A percentile compares a stretch with the other conserved stretches of the same genome.
phyloP scores from a whole-genome alignment of 2,797 vertebrate genomes.

The Falco naumanni region DNA sequence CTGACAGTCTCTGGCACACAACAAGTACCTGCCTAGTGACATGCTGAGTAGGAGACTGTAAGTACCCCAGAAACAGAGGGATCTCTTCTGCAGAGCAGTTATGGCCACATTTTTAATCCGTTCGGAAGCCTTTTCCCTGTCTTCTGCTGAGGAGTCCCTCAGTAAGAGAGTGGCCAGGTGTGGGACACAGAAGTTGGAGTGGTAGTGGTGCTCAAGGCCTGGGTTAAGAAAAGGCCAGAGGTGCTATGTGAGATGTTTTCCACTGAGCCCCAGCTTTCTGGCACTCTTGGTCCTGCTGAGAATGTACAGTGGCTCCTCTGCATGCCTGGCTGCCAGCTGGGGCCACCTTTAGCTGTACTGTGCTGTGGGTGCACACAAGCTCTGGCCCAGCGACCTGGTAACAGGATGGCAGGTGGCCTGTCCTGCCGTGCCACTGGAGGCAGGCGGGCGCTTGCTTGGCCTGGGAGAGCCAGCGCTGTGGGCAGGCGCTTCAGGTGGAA shows the following conservation, averaged over 20 bases:
- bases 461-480: not conserved
- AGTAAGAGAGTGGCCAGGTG: not conserved
- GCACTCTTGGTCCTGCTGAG: rapidly evolving
- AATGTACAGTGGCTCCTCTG: not conserved
- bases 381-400: not conserved
- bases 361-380: not conserved
- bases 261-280: not conserved
- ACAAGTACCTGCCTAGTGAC: not conserved
- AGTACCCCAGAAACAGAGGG: not conserved
- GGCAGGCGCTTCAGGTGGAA: not conserved
- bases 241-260: not conserved
- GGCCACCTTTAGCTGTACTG: not conserved
- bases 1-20: not conserved
- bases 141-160: not conserved
- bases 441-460: not conserved
- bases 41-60: not conserved
- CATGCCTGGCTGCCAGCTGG: rapidly evolving
- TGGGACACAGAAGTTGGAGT: not conserved
- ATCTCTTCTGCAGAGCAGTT: not conserved
- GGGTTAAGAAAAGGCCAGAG: not conserved
- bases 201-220: not conserved
- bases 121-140: not conserved
- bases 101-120: not conserved
- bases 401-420: not conserved
- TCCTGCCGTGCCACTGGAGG: not conserved